Evolutionary conservation across 2,113 vertebrate species (phyloP), one percentile per base, ranked within the genome.

Genomic region (Prunella himalayana): DNA sequence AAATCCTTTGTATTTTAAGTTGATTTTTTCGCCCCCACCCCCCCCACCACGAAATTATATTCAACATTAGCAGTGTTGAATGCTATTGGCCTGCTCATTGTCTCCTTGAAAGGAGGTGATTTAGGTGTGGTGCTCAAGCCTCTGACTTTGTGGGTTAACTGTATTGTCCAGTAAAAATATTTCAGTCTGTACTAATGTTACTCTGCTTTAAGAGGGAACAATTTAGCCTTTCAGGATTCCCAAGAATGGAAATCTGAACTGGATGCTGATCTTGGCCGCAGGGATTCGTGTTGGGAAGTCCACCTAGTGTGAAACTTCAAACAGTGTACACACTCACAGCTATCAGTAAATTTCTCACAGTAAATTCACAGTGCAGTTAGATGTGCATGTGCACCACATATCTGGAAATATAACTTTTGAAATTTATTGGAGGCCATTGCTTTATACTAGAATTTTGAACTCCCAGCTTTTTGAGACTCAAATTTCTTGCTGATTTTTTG

Each of bases 91-190:
- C 27, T 71, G 15, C 61, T 49, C 37, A 0, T 30, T 68, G 37
- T 54, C 66, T 66, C 39, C 27, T 72, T 82, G 35, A n/a, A 59
- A 94, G 51, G 19, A 41, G 51, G 20, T 85, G 73, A 53, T 79
- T 50, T 80, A 90, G 66, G 60, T 70, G 85, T 70, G 90, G 35
- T 88, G 64, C 44, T 75, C 41, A 37, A 41, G 11, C 54, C 44
- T 49, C 37, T 41, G 44, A 17, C 23, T 82, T 47, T 71, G 76
- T 90, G 68, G 44, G n/a, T 70, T 82, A 63, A 66, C 49, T 63
- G 42, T 56, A 70, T 65, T 82, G 72, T 68, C 72, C 88, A 81
- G 56, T 71, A 92, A 75, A 95, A 96, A 77, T 83, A 92, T 93
- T 84, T 81, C 47, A 57, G 51, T 56, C 44, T 60, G 24, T 80